Evolutionary conservation across 2,113 vertebrate genomes (phyloP), one percentile per base, ranked within the genome.

Genomic region (Erythrolamprus reginae): DNA sequence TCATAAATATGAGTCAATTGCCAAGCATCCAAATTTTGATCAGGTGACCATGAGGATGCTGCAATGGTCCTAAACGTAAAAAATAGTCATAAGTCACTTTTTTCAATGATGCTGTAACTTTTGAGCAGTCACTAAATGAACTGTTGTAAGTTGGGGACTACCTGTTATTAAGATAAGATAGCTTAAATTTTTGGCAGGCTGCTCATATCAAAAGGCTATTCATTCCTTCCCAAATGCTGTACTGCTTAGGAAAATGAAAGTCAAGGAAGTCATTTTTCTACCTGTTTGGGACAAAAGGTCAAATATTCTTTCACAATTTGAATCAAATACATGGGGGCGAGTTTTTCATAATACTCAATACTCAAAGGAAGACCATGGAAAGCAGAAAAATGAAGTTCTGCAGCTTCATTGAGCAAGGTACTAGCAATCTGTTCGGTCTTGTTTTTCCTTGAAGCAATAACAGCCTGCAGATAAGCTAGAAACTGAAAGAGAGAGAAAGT

Each of bases 261-360:
- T 15, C n/a, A 48, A 21, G 26, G 55, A 53, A 56, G 12, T 6
- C 0, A 21, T 56, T 51, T 58, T 88, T 92, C 92, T 84, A 97
- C 96, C 96, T 97, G 96, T 61, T 95, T 96, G 88, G 96, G 97
- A 90, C 96, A 97, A 91, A 95, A 94, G 70, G 90, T 53, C 92
- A 98, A 90, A 91, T 97, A 96, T 84, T 96, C 96, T 52, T 92
- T 94, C 87, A 97, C 96, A 10, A 97, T 94, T 65, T 96, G 94
- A 89, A 97, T 93, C 87, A 98, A 89, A 94, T 98, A 98, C 91
- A 91, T 55, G 3, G 97, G 96, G 86, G 97, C 93, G 10, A 98
- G 96, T 58, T 93, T 97, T 84, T 97, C 94, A 0, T 97, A 95
- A 92, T 98, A 97, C 87, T 97, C 96, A 0, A 95, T 89, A 65